Evolutionary conservation across 2,888 invertebrate genomes (phyloP).

Genomic region (Lasioglossum marginatum): DNA sequence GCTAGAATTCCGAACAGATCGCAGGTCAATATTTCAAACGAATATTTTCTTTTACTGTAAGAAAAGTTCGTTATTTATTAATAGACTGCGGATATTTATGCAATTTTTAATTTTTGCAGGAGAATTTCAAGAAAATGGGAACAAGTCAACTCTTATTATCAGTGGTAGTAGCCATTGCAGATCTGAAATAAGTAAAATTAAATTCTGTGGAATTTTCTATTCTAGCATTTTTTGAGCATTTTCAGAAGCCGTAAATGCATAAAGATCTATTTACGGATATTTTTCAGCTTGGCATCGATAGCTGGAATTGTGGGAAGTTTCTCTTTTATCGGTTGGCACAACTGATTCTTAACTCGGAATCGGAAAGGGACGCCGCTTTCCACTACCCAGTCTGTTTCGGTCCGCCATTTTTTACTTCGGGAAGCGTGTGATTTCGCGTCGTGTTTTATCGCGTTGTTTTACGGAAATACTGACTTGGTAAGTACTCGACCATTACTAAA

Average conservation of each 20-base stretch:
- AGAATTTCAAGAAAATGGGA: too few relatives aligned
- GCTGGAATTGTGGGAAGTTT: conserved; percentile 16
- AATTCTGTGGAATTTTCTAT: too few relatives aligned
- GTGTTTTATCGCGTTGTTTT: conserved; percentile 75
- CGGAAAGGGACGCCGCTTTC: conserved; percentile 71
- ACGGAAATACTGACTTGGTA: conserved; percentile 78
- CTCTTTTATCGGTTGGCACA: conserved; percentile 53
- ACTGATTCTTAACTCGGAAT: conserved; percentile 50
- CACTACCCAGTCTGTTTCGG: conserved; percentile 74
- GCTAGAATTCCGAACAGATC: background rate
- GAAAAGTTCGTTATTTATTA: too few relatives aligned
- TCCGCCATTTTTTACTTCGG: conserved; percentile 78
- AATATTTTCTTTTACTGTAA: background rate
- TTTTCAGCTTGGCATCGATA: background rate
- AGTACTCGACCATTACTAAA: conserved; percentile 62
- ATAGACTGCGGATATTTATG: too few relatives aligned
- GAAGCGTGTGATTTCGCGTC: conserved; percentile 77
- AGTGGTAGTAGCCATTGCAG: too few relatives aligned
- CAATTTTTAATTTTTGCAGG: too few relatives aligned
- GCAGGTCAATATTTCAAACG: background rate
- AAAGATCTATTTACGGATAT: background rate
- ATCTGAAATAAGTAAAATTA: too few relatives aligned
- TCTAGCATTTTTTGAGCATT: too few relatives aligned
- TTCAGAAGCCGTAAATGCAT: too few relatives aligned
- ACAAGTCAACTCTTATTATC: too few relatives aligned